Conservation (phyloP, 2,797 vertebrate genomes). For the Gallinago nigripennis region DNA sequence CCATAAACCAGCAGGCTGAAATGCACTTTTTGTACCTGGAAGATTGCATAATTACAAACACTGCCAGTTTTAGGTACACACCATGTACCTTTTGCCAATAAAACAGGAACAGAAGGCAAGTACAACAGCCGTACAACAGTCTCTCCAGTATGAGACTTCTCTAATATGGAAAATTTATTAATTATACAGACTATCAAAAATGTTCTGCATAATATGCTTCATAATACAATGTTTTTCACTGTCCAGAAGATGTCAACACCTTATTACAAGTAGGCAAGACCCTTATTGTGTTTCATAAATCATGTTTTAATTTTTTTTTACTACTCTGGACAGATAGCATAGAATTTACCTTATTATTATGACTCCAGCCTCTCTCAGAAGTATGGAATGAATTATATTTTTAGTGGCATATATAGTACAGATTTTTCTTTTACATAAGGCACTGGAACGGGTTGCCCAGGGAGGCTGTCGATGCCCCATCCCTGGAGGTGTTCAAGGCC, state of each 20-base stretch:
- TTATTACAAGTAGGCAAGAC: neutral
- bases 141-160: neutral
- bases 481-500: too few relatives aligned
- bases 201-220: rapidly evolving
- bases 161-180: neutral
- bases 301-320: neutral
- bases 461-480: too few relatives aligned
- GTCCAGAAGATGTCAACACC: neutral
- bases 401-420: neutral
- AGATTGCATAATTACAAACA: neutral
- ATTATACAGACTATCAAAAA: neutral
- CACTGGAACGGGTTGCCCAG: too few relatives aligned
- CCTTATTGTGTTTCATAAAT: neutral
- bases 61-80: neutral
- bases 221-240: neutral
- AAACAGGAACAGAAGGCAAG: neutral
- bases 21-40: neutral
- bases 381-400: neutral
- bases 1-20: neutral
- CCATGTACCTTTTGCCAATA: neutral
- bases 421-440: neutral
- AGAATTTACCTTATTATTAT: neutral
- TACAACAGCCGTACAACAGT: neutral
- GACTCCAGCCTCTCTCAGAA: neutral
- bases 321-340: neutral